Evolutionary conservation across 2,113 vertebrate species (phyloP), one percentile per base, ranked within the genome.

Genomic region (Ifrita kowaldi): DNA sequence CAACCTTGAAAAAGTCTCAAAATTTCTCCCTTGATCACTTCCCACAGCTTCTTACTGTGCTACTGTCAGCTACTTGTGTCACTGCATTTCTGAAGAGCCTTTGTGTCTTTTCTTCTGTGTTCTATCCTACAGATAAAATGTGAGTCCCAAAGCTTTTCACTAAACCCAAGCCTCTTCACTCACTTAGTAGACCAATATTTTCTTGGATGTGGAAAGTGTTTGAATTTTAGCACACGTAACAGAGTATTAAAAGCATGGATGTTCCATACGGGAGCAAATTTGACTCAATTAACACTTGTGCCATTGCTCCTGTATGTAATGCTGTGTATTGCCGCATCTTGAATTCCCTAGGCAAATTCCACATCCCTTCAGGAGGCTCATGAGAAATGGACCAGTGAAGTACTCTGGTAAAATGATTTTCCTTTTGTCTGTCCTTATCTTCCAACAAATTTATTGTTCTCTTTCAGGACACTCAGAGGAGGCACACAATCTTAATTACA

Each of bases 211-310:
- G 18, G 15, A 37, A 53, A 42, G 8, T 42, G 14, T 23, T 42
- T 28, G 8, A 79, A 37, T 57, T 50, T 42, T 35, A 70, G 55
- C 35, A 82, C 9, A 2, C 10, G 10, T 10, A 41, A 6, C 15
- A 50, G 35, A 50, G 41, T 42, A 41, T 60, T 14, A 42, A 50
- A 70, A 8, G 9, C 2, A 23, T 30, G 11, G 2, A 9, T 50
- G 4, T 15, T 69, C 30, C 30, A 28, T 22, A 49, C 18, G 23
- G 64, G 16, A 39, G 52, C 18, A 68, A 69, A 46, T 49, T 10
- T 5, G 27, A 7, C 23, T 41, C 1, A 0, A 47, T 10, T 23
- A 49, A 69, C 2, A 41, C 1, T 23, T 60, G 35, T 30, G 24
- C 30, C 19, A 60, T 60, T 60, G 24, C 24, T 19, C 24, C 30